phyloP scores from a whole-genome alignment of 2,113 vertebrate species.

The Cynoglossus semilaevis region DNA sequence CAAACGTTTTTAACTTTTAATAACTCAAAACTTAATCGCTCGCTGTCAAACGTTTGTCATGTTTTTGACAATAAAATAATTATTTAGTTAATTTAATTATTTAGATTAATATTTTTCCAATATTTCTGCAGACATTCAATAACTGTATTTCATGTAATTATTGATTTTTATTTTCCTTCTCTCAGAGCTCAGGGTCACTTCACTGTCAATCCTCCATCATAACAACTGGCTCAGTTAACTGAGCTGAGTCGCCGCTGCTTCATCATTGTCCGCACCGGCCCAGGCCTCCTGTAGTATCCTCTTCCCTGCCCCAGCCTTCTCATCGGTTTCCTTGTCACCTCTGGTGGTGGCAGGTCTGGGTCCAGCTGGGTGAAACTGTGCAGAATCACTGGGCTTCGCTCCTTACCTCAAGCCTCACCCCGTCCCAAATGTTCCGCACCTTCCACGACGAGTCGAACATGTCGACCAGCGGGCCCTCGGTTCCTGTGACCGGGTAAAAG shows the following conservation, averaged over 20 bases:
- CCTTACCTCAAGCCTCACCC: slow-evolving; percentile 87
- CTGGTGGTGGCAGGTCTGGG: slow-evolving; percentile 83
- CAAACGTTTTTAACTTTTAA: too few relatives aligned
- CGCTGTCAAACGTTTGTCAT: too few relatives aligned
- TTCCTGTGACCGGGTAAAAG: slow-evolving; percentile 56
- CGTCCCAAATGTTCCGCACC: slow-evolving; percentile 89
- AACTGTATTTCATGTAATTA: too few relatives aligned
- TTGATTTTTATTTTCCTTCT: too few relatives aligned
- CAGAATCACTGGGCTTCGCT: slow-evolving; percentile 85
- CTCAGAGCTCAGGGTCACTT: neutral
- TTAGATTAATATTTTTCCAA: too few relatives aligned
- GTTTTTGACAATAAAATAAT: too few relatives aligned
- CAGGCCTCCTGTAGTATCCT: too few relatives aligned
- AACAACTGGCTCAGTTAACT: neutral
- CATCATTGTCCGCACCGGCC: too few relatives aligned
- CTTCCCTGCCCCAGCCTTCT: neutral
- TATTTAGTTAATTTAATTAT: too few relatives aligned
- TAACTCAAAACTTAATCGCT: too few relatives aligned
- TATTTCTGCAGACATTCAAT: too few relatives aligned
- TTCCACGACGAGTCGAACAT: slow-evolving; percentile 90
- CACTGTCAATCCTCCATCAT: neutral
- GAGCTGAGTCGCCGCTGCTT: neutral
- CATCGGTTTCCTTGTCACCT: slow-evolving; percentile 71
- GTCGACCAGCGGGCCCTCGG: slow-evolving; percentile 72
- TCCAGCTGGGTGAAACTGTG: slow-evolving; percentile 95